Conservation (phyloP, 2,797 vertebrate genomes). For the Scyliorhinus canicula region DNA sequence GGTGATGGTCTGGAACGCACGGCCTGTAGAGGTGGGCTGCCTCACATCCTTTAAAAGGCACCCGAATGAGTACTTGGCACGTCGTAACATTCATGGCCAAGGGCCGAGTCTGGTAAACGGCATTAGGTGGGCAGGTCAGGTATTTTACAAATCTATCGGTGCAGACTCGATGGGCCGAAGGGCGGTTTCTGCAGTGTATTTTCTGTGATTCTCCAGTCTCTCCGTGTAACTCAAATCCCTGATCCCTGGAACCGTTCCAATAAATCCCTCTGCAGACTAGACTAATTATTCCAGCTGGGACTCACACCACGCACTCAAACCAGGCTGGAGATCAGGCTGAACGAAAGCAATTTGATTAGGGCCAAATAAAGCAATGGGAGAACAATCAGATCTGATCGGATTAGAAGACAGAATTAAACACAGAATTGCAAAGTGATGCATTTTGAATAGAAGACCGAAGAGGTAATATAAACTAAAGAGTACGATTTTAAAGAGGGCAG, state of each 20-base stretch:
- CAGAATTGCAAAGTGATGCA: not conserved
- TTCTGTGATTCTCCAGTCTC: not conserved
- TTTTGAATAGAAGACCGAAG: not conserved
- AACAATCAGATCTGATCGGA: not conserved
- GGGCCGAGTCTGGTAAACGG: too few species aligned
- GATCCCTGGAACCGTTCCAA: not conserved
- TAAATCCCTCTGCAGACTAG: not conserved
- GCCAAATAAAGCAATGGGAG: not conserved
- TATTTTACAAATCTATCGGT: too few species aligned
- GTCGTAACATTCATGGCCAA: too few species aligned
- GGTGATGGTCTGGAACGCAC: too few species aligned
- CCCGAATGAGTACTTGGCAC: too few species aligned
- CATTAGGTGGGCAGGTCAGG: too few species aligned
- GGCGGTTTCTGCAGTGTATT: too few species aligned
- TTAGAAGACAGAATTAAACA: not conserved
- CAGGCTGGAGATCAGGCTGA: not conserved
- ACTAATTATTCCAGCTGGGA: not conserved
- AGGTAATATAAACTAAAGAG: not conserved
- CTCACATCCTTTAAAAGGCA: too few species aligned
- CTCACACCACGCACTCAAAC: not conserved
- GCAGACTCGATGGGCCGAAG: too few species aligned
- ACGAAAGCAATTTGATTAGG: not conserved
- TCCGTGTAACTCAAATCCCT: not conserved
- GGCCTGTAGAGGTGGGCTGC: too few species aligned
- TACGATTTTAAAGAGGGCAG: not conserved